These are phyloP conservation scores for Alloplasta piceator DNA, from an alignment of 2,888 invertebrate species.

Conservation along the genomic window DNA sequence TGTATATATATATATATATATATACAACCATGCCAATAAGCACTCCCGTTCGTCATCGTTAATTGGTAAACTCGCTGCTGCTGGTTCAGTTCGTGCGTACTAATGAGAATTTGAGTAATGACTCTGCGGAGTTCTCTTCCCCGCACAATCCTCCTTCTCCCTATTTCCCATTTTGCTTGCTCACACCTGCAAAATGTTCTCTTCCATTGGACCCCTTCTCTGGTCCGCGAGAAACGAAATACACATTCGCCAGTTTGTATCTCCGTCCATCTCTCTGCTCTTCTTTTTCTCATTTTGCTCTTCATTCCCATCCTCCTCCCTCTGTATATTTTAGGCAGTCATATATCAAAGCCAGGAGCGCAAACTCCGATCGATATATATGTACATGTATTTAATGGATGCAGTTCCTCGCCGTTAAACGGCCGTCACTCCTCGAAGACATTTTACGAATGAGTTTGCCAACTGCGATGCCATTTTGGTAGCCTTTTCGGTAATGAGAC, in stretches of 20 bases:
- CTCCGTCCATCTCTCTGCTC: conserved; percentile 24
- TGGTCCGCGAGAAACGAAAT: conserved; percentile 43
- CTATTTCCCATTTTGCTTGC: conserved; percentile 70
- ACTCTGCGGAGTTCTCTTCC: conserved; percentile 73
- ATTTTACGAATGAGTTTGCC: conserved; percentile 59
- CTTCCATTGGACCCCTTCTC: conserved; percentile 43
- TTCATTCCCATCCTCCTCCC: background rate
- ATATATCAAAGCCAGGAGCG: conserved; percentile 53
- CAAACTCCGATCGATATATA: conserved; percentile 60
- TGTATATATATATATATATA: no score
- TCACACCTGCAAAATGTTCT: conserved; percentile 56
- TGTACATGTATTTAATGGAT: background rate
- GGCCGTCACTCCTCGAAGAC: conserved; percentile 57
- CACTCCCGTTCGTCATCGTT: conserved; percentile 68
- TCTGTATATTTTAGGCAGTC: conserved; percentile 35
- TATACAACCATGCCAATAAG: conserved; percentile 38
- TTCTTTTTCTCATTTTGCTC: background rate
- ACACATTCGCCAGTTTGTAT: conserved; percentile 50
- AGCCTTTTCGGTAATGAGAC: conserved; percentile 53
- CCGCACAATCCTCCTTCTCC: conserved; percentile 61
- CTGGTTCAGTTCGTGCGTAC: conserved; percentile 75
- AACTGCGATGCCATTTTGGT: conserved; percentile 45
- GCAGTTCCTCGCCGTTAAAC: conserved; percentile 53
- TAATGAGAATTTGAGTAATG: conserved; percentile 82
- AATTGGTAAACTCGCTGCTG: conserved; percentile 79